Percentiles rank a stretch among this genome's conserved stretches.
phyloP scores from a whole-genome alignment of 2,888 invertebrate species.

The Prosopocoilus inquinatus region DNA sequence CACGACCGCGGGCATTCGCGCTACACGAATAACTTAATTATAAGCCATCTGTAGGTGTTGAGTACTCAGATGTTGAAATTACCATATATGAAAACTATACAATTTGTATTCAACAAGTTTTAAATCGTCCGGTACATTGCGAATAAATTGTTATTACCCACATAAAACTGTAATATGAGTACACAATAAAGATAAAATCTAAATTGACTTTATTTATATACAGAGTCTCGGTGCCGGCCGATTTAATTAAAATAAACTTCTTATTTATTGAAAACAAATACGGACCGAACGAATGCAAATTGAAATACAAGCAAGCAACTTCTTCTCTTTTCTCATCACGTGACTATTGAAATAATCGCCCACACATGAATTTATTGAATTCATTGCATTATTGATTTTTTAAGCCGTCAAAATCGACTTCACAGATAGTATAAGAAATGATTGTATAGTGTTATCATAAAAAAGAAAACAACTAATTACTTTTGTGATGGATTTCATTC shows the following conservation, averaged over 20 bases:
- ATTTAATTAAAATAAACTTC: conserved; percentile 1
- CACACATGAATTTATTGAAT: too few species aligned
- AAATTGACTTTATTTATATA: conserved; percentile 16
- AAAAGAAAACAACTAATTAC: too few species aligned
- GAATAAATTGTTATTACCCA: conserved; percentile 19
- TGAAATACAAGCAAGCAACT: too few species aligned
- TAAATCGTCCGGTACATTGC: conserved; percentile 17
- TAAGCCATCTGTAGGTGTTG: conserved; percentile 21
- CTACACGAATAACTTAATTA: conserved; percentile 21
- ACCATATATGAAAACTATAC: conserved; percentile 19
- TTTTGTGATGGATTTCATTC: too few species aligned
- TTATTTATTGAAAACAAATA: neutral
- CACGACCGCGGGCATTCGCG: neutral
- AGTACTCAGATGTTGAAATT: conserved; percentile 13
- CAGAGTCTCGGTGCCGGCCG: neutral
- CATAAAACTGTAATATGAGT: conserved; percentile 17
- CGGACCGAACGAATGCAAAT: too few species aligned
- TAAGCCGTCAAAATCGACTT: too few species aligned
- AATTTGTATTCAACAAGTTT: conserved; percentile 22
- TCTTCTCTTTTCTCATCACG: too few species aligned
- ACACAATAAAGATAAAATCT: conserved; percentile 13
- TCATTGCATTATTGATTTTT: too few species aligned
- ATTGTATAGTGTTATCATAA: too few species aligned
- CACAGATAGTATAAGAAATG: too few species aligned
- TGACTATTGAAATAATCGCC: too few species aligned